Evolutionary conservation across 2,888 invertebrate genomes (phyloP), one percentile per base, ranked within the genome.

Genomic region (Tanytarsus gracilentus): DNA sequence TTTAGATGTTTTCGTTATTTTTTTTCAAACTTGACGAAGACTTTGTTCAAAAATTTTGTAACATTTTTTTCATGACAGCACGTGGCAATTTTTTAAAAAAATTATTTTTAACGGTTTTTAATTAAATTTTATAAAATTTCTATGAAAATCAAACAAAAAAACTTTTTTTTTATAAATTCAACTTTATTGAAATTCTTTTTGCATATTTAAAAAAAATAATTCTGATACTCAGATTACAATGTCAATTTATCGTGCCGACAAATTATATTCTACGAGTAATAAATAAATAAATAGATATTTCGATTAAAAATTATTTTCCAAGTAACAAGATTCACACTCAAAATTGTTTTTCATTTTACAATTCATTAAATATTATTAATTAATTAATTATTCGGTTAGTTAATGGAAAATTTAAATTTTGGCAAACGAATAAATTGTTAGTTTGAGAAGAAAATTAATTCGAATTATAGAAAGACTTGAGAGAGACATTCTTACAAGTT

Each of bases 141-240:
- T n/a, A n/a, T n/a, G n/a, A n/a, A n/a, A n/a, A n/a, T n/a, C n/a
- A n/a, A n/a, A n/a, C n/a, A n/a, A n/a, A n/a, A n/a, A n/a, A n/a
- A n/a, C 8, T 5, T 21, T 44, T 44, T 44, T 16, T 49, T 25
- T 7, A 23, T 23, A 6, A 3, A 49, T 11, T 26, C 23, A 25
- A 8, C 11, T 49, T 49, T 49, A 49, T 49, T 49, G n/a, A n/a
- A n/a, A n/a, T n/a, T n/a, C n/a, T n/a, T n/a, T 5, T 21, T 23
- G 23, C 25, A 23, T 49, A 18, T 48, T 21, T 40, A n/a, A n/a
- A n/a, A n/a, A n/a, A n/a, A n/a, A n/a, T n/a, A n/a, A 11, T 40
- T 25, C 26, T 49, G 23, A 49, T 49, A n/a, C 14, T 55, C 55
- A 55, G 55, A 55, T 55, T 55, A 55, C 55, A 55, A n/a, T 52